A percentile compares a stretch with the other conserved stretches of the same genome.
phyloP scores from a whole-genome alignment of 1,140 invertebrate genomes.

The Cydia amplana region DNA sequence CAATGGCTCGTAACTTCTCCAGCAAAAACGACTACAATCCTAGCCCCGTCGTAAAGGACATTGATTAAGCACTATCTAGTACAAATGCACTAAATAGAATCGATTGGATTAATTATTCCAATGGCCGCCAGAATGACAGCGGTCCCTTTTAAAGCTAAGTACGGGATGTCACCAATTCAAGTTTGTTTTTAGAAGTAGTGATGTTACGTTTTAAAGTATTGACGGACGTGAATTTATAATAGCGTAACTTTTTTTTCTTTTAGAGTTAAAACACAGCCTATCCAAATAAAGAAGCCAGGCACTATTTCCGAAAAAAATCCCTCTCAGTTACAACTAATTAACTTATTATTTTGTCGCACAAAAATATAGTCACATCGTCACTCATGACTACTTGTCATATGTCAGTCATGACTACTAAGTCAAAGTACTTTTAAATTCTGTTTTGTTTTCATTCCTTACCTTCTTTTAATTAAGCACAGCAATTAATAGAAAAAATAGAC shows the following conservation, averaged over 20 bases:
- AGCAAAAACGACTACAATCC: constrained; percentile 42
- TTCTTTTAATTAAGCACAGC: too few relatives aligned
- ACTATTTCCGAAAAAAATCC: too few relatives aligned
- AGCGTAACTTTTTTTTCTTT: background rate
- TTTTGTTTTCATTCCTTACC: too few relatives aligned
- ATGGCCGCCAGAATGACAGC: constrained; percentile 59
- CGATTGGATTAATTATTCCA: constrained; percentile 66
- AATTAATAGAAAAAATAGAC: too few relatives aligned
- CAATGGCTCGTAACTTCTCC: constrained; percentile 17
- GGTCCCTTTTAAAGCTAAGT: constrained; percentile 54
- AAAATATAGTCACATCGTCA: too few relatives aligned
- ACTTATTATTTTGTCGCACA: too few relatives aligned
- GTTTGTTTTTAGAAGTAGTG: constrained; percentile 63
- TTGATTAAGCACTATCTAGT: constrained; percentile 68
- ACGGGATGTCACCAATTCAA: constrained; percentile 54
- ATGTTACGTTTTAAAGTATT: constrained; percentile 13
- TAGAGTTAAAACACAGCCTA: background rate
- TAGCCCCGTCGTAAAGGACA: constrained; percentile 42
- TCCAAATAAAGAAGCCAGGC: too few relatives aligned
- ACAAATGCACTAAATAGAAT: constrained; percentile 47
- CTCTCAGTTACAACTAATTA: too few relatives aligned
- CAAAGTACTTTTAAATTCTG: too few relatives aligned
- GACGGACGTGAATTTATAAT: background rate
- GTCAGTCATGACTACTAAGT: too few relatives aligned
- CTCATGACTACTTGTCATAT: too few relatives aligned